phyloP scores from a whole-genome alignment of 2,113 vertebrate genomes.

The Tupaia chinensis region DNA sequence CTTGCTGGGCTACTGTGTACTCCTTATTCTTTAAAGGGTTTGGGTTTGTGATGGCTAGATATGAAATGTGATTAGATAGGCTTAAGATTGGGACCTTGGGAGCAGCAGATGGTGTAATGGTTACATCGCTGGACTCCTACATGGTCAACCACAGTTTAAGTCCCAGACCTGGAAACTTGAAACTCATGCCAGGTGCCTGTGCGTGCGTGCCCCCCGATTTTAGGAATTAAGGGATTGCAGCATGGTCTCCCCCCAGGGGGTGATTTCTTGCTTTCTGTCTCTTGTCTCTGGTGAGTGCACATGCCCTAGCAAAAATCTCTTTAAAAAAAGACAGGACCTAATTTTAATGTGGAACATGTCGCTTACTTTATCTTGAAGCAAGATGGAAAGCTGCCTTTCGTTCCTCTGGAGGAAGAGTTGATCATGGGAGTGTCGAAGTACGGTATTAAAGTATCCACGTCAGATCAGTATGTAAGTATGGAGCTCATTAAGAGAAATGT shows the following conservation, averaged over 20 bases:
- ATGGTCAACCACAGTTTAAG: no score
- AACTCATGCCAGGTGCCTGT: no score
- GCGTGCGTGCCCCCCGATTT: no score
- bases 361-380: slow-evolving; percentile 90
- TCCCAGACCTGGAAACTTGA: no score
- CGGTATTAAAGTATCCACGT: slow-evolving; percentile 95
- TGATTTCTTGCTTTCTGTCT: no score
- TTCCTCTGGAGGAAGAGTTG: slow-evolving; percentile 96
- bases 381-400: slow-evolving; percentile 97
- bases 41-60: background rate
- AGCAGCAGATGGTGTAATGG: no score
- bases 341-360: slow-evolving; percentile 1
- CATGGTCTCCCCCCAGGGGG: no score
- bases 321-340: no score
- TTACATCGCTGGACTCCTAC: no score
- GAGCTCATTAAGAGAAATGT: background rate
- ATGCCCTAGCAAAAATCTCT: no score
- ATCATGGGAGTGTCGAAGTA: slow-evolving; percentile 97
- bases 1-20: background rate
- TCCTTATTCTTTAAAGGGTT: background rate
- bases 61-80: background rate
- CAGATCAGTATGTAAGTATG: slow-evolving; percentile 96
- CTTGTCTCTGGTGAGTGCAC: no score
- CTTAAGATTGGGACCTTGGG: background rate
- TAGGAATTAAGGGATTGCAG: no score